These are phyloP conservation scores for Sorex maritimensis DNA, from an alignment of 2,797 vertebrate genomes.

Conservation along the genomic window DNA sequence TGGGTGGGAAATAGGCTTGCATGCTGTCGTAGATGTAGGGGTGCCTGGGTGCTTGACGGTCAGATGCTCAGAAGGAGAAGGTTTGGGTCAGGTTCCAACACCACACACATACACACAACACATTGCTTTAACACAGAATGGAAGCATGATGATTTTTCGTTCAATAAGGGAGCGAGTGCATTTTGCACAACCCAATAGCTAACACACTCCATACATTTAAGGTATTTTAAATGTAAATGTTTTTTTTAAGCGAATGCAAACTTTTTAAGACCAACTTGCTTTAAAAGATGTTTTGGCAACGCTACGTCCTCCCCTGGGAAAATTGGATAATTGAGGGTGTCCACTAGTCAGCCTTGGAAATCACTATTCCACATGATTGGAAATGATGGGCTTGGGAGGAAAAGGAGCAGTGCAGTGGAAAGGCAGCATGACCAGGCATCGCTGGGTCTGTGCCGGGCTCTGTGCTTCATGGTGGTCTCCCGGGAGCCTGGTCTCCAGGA, in stretches of 20 bases:
- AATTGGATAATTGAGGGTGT: conserved; percentile 80
- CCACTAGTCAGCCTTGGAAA: conserved; percentile 65
- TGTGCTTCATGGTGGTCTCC: background rate
- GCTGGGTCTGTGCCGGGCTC: background rate
- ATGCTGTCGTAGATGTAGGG: background rate
- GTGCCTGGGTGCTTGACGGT: accelerated
- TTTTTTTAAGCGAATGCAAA: background rate
- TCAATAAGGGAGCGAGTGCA: background rate
- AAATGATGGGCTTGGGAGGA: conserved; percentile 71
- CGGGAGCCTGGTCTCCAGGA: background rate
- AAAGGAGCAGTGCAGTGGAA: conserved; percentile 21
- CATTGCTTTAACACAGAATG: background rate
- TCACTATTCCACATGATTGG: conserved; percentile 66
- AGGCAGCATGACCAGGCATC: background rate
- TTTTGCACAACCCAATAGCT: background rate
- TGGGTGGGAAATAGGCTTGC: background rate
- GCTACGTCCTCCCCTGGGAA: conserved; percentile 23
- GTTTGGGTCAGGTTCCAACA: background rate
- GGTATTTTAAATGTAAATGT: background rate
- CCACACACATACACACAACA: background rate
- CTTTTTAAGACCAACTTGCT: conserved; percentile 43
- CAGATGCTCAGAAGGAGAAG: background rate
- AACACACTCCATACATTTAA: background rate
- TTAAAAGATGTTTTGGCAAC: conserved; percentile 47
- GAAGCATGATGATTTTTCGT: background rate